These are phyloP conservation scores for Cristatella mucedo DNA, from an alignment of 2,888 invertebrate genomes.

Conservation along the genomic window DNA sequence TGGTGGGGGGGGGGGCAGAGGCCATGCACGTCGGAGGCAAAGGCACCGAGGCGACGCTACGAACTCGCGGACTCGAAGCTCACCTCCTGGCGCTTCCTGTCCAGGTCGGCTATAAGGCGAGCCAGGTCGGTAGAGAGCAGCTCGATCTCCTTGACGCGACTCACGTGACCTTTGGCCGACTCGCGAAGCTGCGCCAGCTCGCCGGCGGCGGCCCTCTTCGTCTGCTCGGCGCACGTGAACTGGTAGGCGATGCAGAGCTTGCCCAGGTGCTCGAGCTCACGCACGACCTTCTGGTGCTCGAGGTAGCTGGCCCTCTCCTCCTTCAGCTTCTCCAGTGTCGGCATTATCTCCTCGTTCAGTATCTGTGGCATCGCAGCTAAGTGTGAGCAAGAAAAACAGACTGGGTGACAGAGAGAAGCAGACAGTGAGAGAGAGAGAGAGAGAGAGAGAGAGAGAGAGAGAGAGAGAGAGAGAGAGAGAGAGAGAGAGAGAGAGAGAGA, in stretches of 20 bases:
- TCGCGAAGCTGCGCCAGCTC: constrained; percentile 45
- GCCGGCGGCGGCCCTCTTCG: constrained; percentile 42
- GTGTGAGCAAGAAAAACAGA: constrained; percentile 6
- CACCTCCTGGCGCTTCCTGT: constrained; percentile 52
- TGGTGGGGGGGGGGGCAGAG: too few species aligned
- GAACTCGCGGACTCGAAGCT: too few species aligned
- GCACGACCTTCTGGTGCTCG: constrained; percentile 65
- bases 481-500: too few species aligned
- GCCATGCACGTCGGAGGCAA: too few species aligned
- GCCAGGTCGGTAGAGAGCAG: constrained; percentile 44
- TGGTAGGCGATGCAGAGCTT: constrained; percentile 58
- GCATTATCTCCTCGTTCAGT: constrained; percentile 66
- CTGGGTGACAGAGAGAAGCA: not conserved
- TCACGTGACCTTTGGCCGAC: constrained; percentile 19
- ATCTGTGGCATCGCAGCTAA: constrained; percentile 31
- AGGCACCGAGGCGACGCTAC: too few species aligned
- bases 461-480: too few species aligned
- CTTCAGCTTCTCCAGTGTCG: constrained; percentile 66
- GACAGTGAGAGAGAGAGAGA: too few species aligned
- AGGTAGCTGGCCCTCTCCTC: constrained; percentile 67
- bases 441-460: too few species aligned
- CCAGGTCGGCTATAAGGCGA: constrained; percentile 47
- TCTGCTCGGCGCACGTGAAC: constrained; percentile 18
- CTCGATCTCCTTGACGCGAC: constrained; percentile 39
- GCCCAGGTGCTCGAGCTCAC: constrained; percentile 66